A percentile compares a stretch with the other conserved stretches of the same genome.
phyloP scores from a whole-genome alignment of 2,797 vertebrate genomes.

The Delichon dasypus region DNA sequence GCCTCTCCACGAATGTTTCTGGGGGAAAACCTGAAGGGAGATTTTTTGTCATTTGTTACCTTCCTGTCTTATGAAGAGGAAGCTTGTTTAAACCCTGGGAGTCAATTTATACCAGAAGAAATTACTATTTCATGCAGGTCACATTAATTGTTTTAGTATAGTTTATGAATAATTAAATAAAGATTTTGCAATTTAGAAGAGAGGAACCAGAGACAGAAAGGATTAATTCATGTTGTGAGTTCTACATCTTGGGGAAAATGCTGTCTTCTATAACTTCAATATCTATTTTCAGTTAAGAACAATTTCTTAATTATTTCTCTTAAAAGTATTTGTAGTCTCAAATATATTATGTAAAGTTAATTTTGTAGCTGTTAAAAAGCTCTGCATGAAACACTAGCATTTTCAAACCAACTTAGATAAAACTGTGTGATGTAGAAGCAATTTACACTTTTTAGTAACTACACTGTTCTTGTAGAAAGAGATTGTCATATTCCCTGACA shows the following conservation, averaged over 20 bases:
- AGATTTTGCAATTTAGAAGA: background rate
- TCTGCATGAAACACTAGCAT: slow-evolving; percentile 55
- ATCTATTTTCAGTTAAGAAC: slow-evolving; percentile 32
- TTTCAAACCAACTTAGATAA: slow-evolving; percentile 63
- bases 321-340: slow-evolving; percentile 31
- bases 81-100: background rate
- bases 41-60: background rate
- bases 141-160: background rate
- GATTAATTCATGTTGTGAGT: background rate
- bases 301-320: background rate
- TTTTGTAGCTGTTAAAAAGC: slow-evolving; percentile 60
- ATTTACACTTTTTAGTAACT: slow-evolving; percentile 78
- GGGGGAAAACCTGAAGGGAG: background rate
- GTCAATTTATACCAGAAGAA: background rate
- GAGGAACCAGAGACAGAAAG: background rate
- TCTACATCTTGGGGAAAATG: background rate
- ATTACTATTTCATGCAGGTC: background rate
- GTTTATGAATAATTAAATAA: slow-evolving; percentile 1
- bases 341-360: slow-evolving; percentile 47
- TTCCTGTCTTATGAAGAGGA: background rate
- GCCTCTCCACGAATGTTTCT: background rate
- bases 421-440: slow-evolving; percentile 65
- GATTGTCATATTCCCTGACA: slow-evolving; percentile 72
- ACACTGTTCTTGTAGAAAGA: slow-evolving; percentile 72
- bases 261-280: background rate